phyloP scores from a whole-genome alignment of 1,140 invertebrate genomes.

The Heliconius congener region DNA sequence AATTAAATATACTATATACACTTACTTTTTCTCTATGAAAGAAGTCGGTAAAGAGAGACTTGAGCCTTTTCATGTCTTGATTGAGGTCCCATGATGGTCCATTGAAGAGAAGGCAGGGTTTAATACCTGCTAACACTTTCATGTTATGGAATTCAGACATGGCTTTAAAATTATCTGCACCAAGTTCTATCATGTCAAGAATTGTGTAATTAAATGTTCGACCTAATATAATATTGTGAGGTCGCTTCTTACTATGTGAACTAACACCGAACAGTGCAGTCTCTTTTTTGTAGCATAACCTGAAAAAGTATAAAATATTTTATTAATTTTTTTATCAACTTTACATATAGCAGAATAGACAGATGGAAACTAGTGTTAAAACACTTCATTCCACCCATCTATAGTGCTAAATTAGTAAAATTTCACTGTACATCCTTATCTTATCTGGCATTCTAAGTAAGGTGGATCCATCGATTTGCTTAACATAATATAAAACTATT shows the following conservation, averaged over 20 bases:
- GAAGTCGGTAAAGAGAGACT: conserved; percentile 95
- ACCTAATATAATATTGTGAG: conserved; percentile 95
- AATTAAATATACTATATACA: too few relatives aligned
- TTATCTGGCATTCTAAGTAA: too few relatives aligned
- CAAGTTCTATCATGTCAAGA: conserved; percentile 98
- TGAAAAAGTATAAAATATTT: conserved; percentile 46
- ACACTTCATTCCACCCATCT: too few relatives aligned
- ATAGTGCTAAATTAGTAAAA: too few relatives aligned
- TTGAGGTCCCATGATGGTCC: conserved; percentile 95
- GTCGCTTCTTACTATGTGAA: conserved; percentile 96
- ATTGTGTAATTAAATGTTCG: conserved; percentile 94
- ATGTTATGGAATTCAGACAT: conserved; percentile 90
- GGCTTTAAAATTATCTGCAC: conserved; percentile 90
- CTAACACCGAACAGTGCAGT: conserved; percentile 94
- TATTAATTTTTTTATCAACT: too few relatives aligned
- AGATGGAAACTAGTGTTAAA: too few relatives aligned
- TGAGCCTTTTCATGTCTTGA: conserved; percentile 90
- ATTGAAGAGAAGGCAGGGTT: conserved; percentile 96
- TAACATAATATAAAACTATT: too few relatives aligned
- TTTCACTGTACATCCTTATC: too few relatives aligned
- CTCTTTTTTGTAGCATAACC: conserved; percentile 92
- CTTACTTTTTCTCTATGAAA: conserved; percentile 91
- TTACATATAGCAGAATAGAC: too few relatives aligned
- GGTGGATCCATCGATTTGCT: too few relatives aligned
- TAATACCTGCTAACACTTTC: conserved; percentile 91